Conservation (phyloP, 2,888 invertebrate species). For the Pristionchus exspectatus region DNA sequence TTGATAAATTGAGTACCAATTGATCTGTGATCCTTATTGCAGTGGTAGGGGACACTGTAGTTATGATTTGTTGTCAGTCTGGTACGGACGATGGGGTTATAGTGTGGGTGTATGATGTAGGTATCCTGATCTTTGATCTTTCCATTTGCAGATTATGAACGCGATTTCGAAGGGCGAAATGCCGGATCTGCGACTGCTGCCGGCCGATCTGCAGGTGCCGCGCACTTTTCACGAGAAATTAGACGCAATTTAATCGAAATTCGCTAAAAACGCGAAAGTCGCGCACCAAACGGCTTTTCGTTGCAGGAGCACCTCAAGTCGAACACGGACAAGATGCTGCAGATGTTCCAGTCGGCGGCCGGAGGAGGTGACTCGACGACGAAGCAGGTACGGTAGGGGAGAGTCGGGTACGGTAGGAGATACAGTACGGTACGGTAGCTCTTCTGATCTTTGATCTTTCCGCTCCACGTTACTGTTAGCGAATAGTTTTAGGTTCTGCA, state of each 20-base stretch:
- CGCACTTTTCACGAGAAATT: constrained; percentile 25
- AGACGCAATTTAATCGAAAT: background rate
- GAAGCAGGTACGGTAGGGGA: constrained; percentile 2
- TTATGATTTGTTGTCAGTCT: too few relatives aligned
- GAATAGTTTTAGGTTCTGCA: too few relatives aligned
- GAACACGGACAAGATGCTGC: constrained; percentile 70
- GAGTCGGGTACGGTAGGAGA: background rate
- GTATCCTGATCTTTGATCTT: constrained; percentile 5
- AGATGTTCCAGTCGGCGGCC: constrained; percentile 58
- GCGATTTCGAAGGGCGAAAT: constrained; percentile 73
- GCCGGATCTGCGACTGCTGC: constrained; percentile 74
- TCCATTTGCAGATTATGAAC: constrained; percentile 61
- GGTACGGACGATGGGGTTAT: too few relatives aligned
- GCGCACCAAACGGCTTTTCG: background rate
- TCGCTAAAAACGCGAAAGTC: background rate
- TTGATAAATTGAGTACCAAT: too few relatives aligned
- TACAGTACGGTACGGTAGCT: background rate
- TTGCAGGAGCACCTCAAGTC: constrained; percentile 68
- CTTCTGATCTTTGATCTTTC: background rate
- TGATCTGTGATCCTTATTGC: too few relatives aligned
- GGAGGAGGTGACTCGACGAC: background rate
- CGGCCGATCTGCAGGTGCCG: constrained; percentile 68
- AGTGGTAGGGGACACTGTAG: too few relatives aligned
- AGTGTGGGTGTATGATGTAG: too few relatives aligned
- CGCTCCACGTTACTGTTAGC: too few relatives aligned